These are phyloP conservation scores for Chrysomela aeneicollis DNA, from an alignment of 2,888 invertebrate species.

Conservation along the genomic window DNA sequence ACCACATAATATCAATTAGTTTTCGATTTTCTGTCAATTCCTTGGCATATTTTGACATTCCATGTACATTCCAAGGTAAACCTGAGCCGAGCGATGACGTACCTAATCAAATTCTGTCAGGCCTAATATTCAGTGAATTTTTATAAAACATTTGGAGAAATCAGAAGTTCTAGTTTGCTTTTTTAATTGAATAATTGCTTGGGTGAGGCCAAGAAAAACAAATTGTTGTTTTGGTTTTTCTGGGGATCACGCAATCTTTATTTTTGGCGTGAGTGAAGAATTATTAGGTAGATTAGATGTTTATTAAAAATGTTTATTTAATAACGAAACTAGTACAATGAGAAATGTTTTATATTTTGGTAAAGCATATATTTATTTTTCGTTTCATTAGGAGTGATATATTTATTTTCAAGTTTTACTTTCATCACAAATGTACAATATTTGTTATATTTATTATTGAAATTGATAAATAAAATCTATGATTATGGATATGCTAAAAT, in stretches of 20 bases:
- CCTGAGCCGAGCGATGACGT: conserved; percentile 52
- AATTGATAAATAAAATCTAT: conserved; percentile 50
- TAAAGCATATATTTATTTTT: conserved; percentile 54
- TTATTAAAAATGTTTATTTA: conserved; percentile 39
- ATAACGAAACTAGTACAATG: conserved; percentile 56
- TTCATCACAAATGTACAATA: conserved; percentile 48
- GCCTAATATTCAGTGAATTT: conserved; percentile 51
- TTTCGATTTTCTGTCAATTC: conserved; percentile 25
- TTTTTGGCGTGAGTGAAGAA: conserved; percentile 31
- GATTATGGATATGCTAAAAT: conserved; percentile 19
- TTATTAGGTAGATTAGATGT: conserved; percentile 26
- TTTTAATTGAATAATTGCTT: conserved; percentile 29
- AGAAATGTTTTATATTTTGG: conserved; percentile 58
- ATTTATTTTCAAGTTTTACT: conserved; percentile 53
- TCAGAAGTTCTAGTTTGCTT: conserved; percentile 44
- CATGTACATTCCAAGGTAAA: conserved; percentile 53
- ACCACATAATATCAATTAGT: conserved; percentile 50
- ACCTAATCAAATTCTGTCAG: conserved; percentile 51
- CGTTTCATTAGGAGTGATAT: conserved; percentile 48
- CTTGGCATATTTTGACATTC: conserved; percentile 49
- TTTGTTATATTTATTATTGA: conserved; percentile 54
- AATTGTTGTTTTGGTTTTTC: conserved; percentile 43
- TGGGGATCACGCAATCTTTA: conserved; percentile 42
- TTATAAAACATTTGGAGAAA: conserved; percentile 45
- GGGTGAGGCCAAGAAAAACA: conserved; percentile 35